Evolutionary conservation across 2,113 vertebrate genomes (phyloP).

Genomic region (Catharus bicknelli): DNA sequence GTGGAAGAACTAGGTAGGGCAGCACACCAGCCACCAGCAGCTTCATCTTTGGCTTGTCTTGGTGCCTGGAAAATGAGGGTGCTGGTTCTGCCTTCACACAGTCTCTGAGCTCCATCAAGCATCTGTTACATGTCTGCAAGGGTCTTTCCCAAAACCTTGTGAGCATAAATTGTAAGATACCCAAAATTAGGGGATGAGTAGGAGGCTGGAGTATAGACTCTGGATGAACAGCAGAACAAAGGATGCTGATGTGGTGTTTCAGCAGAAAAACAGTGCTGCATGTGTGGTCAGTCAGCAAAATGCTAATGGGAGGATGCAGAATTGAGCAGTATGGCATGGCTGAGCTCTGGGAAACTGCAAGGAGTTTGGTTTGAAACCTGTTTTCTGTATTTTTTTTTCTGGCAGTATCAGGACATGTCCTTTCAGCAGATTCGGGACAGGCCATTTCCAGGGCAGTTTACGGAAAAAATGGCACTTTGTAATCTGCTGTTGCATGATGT

Average conservation of each 20-base stretch:
- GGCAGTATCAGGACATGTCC: neutral
- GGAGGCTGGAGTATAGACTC: neutral
- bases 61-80: neutral
- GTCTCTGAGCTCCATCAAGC: neutral
- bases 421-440: neutral
- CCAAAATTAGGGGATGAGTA: neutral
- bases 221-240: neutral
- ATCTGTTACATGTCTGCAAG: fast-evolving
- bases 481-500: neutral
- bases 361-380: neutral
- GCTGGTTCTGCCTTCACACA: neutral
- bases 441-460: neutral
- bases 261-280: neutral
- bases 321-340: neutral
- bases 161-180: neutral
- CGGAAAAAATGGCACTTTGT: neutral
- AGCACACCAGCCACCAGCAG: neutral
- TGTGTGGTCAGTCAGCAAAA: neutral
- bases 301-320: neutral
- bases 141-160: neutral
- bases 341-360: neutral
- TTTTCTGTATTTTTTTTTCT: neutral
- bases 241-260: neutral
- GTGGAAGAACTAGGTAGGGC: neutral
- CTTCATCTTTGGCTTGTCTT: neutral